These are phyloP conservation scores for Tragelaphus strepsiceros DNA, from an alignment of 2,113 vertebrate genomes.

Conservation along the genomic window DNA sequence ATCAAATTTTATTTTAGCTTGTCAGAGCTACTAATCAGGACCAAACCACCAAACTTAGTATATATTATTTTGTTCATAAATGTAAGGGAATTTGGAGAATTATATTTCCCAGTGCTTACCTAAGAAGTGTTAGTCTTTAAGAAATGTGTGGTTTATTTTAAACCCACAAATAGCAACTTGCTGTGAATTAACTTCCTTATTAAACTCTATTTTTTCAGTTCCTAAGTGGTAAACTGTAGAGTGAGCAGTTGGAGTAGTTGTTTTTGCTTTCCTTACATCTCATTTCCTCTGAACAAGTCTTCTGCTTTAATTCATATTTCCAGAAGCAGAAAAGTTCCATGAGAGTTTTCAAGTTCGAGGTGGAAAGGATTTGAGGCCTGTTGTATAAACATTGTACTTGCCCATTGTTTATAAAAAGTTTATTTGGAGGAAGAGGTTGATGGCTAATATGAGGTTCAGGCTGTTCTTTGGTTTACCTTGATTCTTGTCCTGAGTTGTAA, in stretches of 20 bases:
- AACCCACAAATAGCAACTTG: not conserved
- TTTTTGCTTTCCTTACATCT: not conserved
- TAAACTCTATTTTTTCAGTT: not conserved
- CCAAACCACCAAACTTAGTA: not conserved
- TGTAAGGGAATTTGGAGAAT: not conserved
- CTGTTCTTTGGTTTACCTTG: not conserved
- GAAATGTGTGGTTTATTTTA: not conserved
- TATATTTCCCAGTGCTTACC: not conserved
- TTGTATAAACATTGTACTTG: not conserved
- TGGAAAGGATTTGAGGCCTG: not conserved
- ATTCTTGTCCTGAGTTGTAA: not conserved
- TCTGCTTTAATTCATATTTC: constrained; percentile 2
- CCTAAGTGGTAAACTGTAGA: not conserved
- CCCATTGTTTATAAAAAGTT: not conserved
- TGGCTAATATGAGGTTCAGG: not conserved
- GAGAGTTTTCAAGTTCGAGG: constrained; percentile 34
- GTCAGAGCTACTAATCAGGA: not conserved
- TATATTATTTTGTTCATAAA: not conserved
- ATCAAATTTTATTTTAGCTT: constrained; percentile 38
- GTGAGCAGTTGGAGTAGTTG: not conserved
- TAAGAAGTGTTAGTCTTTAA: not conserved
- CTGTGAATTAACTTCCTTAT: constrained; percentile 15
- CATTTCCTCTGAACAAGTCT: not conserved
- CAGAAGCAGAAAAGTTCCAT: not conserved
- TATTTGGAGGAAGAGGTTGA: not conserved